A percentile compares a stretch with the other conserved stretches of the same genome.
phyloP scores from a whole-genome alignment of 2,888 invertebrate genomes.

The Hydrotaea cyrtoneurina region DNA sequence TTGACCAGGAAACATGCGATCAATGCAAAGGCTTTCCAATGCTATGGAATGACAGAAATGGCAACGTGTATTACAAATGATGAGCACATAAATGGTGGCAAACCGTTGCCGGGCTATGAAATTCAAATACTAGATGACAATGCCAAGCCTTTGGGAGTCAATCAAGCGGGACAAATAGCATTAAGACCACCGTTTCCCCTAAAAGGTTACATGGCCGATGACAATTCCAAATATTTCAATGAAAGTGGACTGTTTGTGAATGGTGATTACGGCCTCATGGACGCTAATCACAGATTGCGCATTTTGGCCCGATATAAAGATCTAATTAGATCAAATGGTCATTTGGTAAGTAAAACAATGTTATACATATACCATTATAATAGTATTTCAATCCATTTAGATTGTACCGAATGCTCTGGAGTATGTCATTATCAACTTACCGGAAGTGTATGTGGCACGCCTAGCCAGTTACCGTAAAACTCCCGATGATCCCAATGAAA shows the following conservation, averaged over 20 bases:
- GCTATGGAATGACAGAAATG: constrained; percentile 70
- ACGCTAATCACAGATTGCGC: constrained; percentile 58
- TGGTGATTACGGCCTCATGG: constrained; percentile 67
- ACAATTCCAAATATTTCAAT: constrained; percentile 33
- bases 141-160: constrained; percentile 59
- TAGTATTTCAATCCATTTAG: constrained; percentile 38
- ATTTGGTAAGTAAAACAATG: constrained; percentile 53
- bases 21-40: constrained; percentile 54
- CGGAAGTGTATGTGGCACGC: constrained; percentile 53
- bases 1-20: constrained; percentile 55
- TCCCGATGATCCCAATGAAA: constrained; percentile 38
- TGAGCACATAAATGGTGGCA: constrained; percentile 63
- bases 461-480: constrained; percentile 61
- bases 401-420: constrained; percentile 66
- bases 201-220: constrained; percentile 52
- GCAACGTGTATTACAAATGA: constrained; percentile 61
- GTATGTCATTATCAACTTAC: constrained; percentile 51
- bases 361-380: not conserved
- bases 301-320: constrained; percentile 66
- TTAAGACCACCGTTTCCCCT: constrained; percentile 63
- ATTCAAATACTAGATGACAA: constrained; percentile 67
- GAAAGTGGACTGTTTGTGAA: constrained; percentile 61
- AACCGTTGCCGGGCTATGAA: constrained; percentile 57
- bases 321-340: constrained; percentile 60
- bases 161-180: constrained; percentile 65